Evolutionary conservation across 2,113 vertebrate genomes (phyloP).

Genomic region (Herpailurus yagouaroundi): DNA sequence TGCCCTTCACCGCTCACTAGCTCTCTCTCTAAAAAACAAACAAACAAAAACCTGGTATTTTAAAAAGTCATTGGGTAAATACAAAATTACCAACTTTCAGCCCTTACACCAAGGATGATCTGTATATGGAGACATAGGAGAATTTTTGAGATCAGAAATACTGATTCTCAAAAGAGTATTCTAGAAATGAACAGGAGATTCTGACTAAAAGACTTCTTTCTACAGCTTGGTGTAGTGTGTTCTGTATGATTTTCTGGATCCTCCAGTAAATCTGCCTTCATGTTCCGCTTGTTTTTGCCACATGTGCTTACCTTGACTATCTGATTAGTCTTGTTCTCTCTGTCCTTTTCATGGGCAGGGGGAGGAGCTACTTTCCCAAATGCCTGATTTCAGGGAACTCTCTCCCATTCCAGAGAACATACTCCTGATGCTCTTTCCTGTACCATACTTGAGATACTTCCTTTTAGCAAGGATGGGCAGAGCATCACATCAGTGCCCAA

Average conservation of each 20-base stretch:
- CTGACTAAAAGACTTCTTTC: background rate
- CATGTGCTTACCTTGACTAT: background rate
- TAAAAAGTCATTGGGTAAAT: background rate
- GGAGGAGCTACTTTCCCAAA: background rate
- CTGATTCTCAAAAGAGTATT: background rate
- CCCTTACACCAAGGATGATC: background rate
- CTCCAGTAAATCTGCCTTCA: background rate
- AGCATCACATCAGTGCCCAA: background rate
- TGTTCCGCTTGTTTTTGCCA: background rate
- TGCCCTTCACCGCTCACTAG: too few species aligned
- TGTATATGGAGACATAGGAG: background rate
- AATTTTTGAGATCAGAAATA: background rate
- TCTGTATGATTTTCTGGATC: background rate
- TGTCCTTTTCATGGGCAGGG: background rate
- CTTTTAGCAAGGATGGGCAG: background rate
- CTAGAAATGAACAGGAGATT: background rate
- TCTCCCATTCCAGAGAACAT: background rate
- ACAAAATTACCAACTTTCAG: background rate
- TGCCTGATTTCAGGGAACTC: background rate
- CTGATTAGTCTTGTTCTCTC: background rate
- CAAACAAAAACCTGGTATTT: background rate
- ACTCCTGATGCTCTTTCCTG: background rate
- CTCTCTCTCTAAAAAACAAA: too few species aligned
- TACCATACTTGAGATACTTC: background rate
- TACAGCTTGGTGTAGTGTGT: background rate